Conservation (phyloP, 2,797 vertebrate species). For the Eulemur rubriventer region DNA sequence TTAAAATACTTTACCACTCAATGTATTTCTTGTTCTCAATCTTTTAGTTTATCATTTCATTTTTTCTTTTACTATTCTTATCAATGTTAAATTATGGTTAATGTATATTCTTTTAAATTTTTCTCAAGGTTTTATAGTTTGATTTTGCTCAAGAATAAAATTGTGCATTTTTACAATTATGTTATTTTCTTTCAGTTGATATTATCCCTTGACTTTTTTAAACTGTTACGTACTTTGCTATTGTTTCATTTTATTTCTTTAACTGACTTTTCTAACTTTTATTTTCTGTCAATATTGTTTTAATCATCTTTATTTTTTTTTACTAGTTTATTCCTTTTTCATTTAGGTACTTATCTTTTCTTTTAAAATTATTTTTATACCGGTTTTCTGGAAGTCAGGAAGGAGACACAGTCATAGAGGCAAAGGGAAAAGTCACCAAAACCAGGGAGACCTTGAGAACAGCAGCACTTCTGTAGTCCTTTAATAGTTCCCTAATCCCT, state of each 20-base stretch:
- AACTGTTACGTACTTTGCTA: not conserved
- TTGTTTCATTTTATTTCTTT: not conserved
- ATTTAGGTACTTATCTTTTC: not conserved
- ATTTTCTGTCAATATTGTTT: not conserved
- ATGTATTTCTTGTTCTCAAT: not conserved
- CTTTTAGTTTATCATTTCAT: not conserved
- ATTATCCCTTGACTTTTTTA: not conserved
- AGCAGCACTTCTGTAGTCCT: not conserved
- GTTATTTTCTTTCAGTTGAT: not conserved
- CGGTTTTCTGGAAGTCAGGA: not conserved
- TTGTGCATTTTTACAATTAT: not conserved
- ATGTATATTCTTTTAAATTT: not conserved
- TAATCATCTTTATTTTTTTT: not conserved
- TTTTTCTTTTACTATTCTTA: not conserved
- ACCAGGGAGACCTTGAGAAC: not conserved
- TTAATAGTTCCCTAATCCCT: slow-evolving; percentile 48
- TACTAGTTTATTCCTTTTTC: not conserved
- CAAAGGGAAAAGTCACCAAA: not conserved
- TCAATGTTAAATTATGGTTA: not conserved
- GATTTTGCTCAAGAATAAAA: not conserved
- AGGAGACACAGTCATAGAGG: not conserved
- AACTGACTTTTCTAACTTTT: not conserved
- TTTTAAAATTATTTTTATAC: not conserved
- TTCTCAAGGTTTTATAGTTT: not conserved
- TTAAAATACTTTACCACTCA: not conserved